A percentile compares a stretch with the other conserved stretches of the same genome.
Evolutionary conservation across 1,140 invertebrate species (phyloP).

Genomic region (Drosophila athabasca): DNA sequence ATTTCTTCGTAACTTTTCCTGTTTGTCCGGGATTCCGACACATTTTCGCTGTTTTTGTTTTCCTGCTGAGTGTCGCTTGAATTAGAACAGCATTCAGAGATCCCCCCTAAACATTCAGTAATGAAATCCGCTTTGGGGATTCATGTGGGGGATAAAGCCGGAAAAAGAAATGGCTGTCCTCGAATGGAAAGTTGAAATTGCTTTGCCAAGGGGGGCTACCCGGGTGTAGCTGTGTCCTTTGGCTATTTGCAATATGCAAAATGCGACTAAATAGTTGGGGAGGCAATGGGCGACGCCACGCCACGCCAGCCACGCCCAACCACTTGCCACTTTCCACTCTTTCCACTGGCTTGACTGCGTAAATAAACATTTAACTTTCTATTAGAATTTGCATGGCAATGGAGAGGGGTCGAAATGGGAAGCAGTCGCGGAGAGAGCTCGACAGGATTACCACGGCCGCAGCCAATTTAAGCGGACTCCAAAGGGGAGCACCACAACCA

Average conservation of each 20-base stretch:
- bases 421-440: conserved; percentile 12
- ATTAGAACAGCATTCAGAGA: conserved; percentile 49
- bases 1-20: conserved; percentile 17
- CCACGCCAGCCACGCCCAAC: conserved; percentile 49
- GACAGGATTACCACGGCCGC: conserved; percentile 48
- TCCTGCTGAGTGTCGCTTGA: conserved; percentile 46
- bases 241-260: conserved; percentile 76
- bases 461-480: conserved; percentile 62
- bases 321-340: conserved; percentile 31
- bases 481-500: conserved; percentile 29
- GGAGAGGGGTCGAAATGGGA: conserved; percentile 1
- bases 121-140: conserved; percentile 57
- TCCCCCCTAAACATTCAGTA: conserved; percentile 29
- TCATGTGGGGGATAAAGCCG: conserved; percentile 37
- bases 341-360: conserved; percentile 40
- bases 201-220: conserved; percentile 24
- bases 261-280: conserved; percentile 71
- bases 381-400: conserved; percentile 70
- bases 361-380: conserved; percentile 80
- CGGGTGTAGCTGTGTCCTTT: conserved; percentile 36
- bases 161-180: conserved; percentile 25
- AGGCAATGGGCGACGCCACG: conserved; percentile 2
- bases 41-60: not conserved
- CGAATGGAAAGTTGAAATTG: conserved; percentile 59
- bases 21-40: not conserved